Evolutionary conservation across 92 coral and sea anemone species (phyloP), one percentile per base, ranked within the genome.

Genomic region (Meandrina meandrites): DNA sequence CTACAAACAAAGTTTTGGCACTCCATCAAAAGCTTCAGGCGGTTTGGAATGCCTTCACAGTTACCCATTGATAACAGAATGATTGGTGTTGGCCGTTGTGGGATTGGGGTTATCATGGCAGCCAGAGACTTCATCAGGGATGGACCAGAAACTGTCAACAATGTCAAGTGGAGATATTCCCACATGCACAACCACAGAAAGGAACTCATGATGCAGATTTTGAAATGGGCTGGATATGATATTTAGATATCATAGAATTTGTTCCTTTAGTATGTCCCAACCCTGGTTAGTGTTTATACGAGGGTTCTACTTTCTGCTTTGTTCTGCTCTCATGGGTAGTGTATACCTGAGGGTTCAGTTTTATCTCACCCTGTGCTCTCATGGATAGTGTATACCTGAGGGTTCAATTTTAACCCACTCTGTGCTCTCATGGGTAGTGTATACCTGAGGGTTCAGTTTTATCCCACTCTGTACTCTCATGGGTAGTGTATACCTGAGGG

Each of bases 11-110:
- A 71, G 84, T 83, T 86, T 75, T 90, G 88, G 93, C 84, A 69
- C 81, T 50, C 58, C 9, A 10, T 32, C 37, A 70, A 83, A 51
- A 32, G 67, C 40, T 81, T 90, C 50, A 73, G 16, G 24, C 87
- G 84, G 21, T 90, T 90, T 86, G 89, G 92, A 51, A 90, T 90
- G 92, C 92, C 89, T 18, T 86, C 89, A 11, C 92, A 90, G 48
- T 31, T 71, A 54, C 83, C 89, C 15, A 36, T 79, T 54, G 70
- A 79, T 57, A 18, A 57, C 15, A 81, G 47, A 36, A 57, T 81
- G 90, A 76, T 81, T 66, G 82, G 82, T 30, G 58, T 34, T 47
- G 89, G 89, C 3, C 85, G 92, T 77, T 90, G 92, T 86, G 89
- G 90, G 32, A 88, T 87, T 37, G 92, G 92, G 47, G 90, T 92